Conservation (phyloP, 2,113 vertebrate species). For the Caracal caracal region DNA sequence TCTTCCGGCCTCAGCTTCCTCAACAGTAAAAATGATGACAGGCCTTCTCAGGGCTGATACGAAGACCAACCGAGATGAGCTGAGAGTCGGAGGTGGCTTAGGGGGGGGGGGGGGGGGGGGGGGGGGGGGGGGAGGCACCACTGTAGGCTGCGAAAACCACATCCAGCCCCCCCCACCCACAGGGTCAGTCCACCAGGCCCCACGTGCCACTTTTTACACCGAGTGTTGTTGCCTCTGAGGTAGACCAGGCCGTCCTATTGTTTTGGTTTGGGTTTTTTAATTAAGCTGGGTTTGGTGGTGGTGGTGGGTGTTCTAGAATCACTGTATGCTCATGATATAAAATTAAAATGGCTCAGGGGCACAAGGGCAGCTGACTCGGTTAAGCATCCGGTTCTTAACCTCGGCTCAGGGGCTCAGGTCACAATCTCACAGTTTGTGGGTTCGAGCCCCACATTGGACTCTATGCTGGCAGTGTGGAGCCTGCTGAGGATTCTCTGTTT, state of each 20-base stretch:
- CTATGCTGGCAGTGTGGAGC: no score
- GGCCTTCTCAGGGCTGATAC: background rate
- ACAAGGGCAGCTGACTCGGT: no score
- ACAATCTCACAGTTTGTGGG: no score
- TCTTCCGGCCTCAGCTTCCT: background rate
- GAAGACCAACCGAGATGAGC: background rate
- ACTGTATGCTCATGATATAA: background rate
- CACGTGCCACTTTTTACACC: background rate
- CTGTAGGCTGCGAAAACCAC: background rate
- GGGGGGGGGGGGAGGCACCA: fast-evolving
- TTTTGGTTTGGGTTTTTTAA: background rate
- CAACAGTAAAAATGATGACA: background rate
- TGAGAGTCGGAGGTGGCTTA: background rate
- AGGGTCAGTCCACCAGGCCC: background rate
- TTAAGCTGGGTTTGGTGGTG: background rate
- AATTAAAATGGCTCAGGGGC: background rate
- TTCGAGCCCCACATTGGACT: no score
- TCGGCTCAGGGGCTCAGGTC: no score
- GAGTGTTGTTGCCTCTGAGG: background rate
- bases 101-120: background rate
- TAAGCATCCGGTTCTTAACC: no score
- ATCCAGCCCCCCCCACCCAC: background rate
- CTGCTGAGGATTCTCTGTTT: no score
- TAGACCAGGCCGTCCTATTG: background rate
- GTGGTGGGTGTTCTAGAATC: background rate